phyloP scores from a whole-genome alignment of 2,888 invertebrate genomes.

The Eupeodes luniger region DNA sequence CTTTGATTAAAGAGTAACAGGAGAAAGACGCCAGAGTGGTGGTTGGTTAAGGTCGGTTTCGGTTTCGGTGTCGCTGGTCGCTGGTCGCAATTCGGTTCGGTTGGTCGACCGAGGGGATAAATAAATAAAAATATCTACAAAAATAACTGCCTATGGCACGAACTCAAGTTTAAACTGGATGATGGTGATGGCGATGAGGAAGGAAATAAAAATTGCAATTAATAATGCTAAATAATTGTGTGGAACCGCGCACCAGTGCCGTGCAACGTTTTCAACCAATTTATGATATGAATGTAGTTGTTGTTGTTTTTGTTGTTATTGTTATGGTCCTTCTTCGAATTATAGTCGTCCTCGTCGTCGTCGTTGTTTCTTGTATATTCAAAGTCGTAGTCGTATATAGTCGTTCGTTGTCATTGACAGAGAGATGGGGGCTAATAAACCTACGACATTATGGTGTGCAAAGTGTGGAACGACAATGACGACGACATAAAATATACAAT shows the following conservation, averaged over 20 bases:
- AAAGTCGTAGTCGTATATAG: background rate
- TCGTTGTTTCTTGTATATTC: background rate
- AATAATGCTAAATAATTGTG: conserved; percentile 74
- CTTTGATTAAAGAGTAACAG: conserved; percentile 41
- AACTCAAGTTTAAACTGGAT: conserved; percentile 26
- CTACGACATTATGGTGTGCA: conserved; percentile 73
- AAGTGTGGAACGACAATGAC: conserved; percentile 73
- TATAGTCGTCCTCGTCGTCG: conserved; percentile 12
- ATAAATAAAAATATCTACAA: conserved; percentile 45
- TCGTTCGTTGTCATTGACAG: conserved; percentile 25
- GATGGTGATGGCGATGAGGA: conserved; percentile 29
- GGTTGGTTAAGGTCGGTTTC: too few species aligned
- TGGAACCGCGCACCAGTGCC: conserved; percentile 31
- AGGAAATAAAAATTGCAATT: conserved; percentile 74
- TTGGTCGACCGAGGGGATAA: background rate
- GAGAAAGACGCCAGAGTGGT: background rate
- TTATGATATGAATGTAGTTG: background rate
- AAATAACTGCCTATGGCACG: conserved; percentile 16
- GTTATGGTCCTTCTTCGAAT: background rate
- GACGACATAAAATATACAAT: conserved; percentile 61
- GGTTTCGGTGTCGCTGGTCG: too few species aligned
- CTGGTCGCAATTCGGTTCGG: background rate
- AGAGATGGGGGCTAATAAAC: conserved; percentile 67
- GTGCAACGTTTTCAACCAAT: conserved; percentile 6
- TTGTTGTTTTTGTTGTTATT: conserved; percentile 26